These are phyloP conservation scores for Acanthochromis polyacanthus DNA, from an alignment of 2,113 vertebrate species.

Conservation along the genomic window DNA sequence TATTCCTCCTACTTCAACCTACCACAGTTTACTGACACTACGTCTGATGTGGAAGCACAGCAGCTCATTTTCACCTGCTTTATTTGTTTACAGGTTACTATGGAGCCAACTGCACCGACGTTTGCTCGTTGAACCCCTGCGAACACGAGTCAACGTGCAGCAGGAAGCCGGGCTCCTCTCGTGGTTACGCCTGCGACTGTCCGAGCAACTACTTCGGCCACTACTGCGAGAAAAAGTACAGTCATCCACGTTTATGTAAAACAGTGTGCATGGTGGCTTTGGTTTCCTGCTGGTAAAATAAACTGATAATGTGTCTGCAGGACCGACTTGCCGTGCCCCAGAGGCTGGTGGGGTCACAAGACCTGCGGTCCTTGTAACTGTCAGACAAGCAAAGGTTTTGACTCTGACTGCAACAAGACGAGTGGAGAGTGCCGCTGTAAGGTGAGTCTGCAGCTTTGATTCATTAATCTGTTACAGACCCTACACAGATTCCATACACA, in stretches of 20 bases:
- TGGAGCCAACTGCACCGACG: slow-evolving; percentile 90
- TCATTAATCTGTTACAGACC: too few species aligned
- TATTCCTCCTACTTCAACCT: too few species aligned
- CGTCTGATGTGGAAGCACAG: too few species aligned
- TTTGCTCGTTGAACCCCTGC: slow-evolving; percentile 92
- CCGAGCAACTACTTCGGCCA: slow-evolving; percentile 89
- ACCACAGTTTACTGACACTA: too few species aligned
- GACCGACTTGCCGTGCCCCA: slow-evolving; percentile 91
- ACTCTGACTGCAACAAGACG: slow-evolving; percentile 95
- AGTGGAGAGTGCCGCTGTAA: slow-evolving; percentile 95
- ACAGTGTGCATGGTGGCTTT: not conserved
- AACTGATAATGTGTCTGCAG: slow-evolving; percentile 70
- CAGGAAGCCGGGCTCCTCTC: slow-evolving; percentile 83
- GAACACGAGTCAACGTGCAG: slow-evolving; percentile 89
- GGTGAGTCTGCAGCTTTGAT: slow-evolving; percentile 77
- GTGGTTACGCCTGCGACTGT: slow-evolving; percentile 92
- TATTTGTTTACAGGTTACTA: slow-evolving; percentile 87
- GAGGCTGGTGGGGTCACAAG: slow-evolving; percentile 97
- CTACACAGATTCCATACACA: too few species aligned
- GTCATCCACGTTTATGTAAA: not conserved
- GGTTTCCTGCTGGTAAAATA: not conserved
- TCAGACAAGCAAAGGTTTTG: slow-evolving; percentile 89
- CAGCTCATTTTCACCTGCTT: not conserved
- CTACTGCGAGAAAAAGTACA: slow-evolving; percentile 95
- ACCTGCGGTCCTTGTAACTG: slow-evolving; percentile 95